Evolutionary conservation across 2,113 vertebrate genomes (phyloP).

Genomic region (Cyprinus carpio): DNA sequence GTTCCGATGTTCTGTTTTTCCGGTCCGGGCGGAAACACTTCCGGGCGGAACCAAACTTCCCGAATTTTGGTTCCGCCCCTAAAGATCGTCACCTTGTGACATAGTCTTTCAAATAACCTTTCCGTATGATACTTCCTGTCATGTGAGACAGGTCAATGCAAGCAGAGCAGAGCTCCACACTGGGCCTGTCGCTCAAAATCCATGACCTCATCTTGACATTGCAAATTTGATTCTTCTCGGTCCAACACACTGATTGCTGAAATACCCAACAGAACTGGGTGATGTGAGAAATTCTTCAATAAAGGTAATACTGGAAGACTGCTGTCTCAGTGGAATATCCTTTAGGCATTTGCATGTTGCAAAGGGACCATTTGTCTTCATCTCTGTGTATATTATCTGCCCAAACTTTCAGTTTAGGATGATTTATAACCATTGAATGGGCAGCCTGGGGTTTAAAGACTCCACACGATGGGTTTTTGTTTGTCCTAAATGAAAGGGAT

Average conservation of each 20-base stretch:
- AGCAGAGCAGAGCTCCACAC: neutral
- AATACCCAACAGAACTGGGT: constrained; percentile 20
- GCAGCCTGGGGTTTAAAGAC: constrained; percentile 29
- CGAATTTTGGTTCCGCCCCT: no score
- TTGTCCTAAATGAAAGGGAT: neutral
- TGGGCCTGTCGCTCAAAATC: constrained; percentile 6
- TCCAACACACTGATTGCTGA: constrained; percentile 15
- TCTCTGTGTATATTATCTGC: constrained; percentile 6
- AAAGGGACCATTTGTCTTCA: constrained; percentile 24
- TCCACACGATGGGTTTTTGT: constrained; percentile 40
- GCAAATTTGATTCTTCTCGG: constrained; percentile 18
- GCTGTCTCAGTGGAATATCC: constrained; percentile 4
- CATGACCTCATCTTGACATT: constrained; percentile 40
- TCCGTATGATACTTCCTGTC: neutral
- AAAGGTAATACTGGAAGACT: constrained; percentile 11
- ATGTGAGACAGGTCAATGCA: neutral
- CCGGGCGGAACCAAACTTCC: no score
- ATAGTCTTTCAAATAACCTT: constrained; percentile 22
- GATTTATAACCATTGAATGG: constrained; percentile 40
- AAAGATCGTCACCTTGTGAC: no score
- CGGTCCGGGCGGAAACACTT: no score
- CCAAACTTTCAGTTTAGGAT: constrained; percentile 11
- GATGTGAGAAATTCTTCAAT: neutral
- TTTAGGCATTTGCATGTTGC: constrained; percentile 22
- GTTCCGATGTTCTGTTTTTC: no score